A percentile compares a stretch with the other conserved stretches of the same genome.
phyloP scores from a whole-genome alignment of 1,140 invertebrate species.

The Coptotermes formosanus region DNA sequence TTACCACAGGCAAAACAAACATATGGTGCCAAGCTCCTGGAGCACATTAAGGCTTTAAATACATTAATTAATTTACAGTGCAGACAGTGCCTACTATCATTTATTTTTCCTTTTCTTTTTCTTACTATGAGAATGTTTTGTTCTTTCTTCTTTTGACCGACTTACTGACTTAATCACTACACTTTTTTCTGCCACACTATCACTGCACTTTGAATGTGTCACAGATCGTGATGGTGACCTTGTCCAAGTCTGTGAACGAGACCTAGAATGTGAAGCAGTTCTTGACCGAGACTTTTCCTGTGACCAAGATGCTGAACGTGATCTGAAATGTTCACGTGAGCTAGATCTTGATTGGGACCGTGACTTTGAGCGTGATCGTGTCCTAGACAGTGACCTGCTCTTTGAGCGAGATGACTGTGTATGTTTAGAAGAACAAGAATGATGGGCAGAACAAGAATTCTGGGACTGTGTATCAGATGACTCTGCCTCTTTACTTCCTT shows the following conservation, averaged over 20 bases:
- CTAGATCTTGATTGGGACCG: background rate
- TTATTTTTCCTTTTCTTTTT: background rate
- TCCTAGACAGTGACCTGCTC: background rate
- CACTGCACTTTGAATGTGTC: background rate
- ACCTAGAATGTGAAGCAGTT: background rate
- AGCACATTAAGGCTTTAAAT: background rate
- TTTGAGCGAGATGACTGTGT: background rate
- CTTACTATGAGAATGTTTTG: background rate
- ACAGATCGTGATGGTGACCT: background rate
- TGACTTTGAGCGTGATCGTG: conserved; percentile 9
- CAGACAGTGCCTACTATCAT: background rate
- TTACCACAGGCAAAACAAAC: background rate
- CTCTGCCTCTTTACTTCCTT: background rate
- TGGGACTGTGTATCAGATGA: background rate
- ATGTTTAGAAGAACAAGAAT: background rate
- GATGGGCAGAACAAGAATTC: background rate
- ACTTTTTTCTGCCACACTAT: background rate
- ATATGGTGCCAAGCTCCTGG: background rate
- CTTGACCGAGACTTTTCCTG: background rate
- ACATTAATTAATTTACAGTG: background rate
- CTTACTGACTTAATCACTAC: background rate
- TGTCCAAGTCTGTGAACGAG: conserved; percentile 12
- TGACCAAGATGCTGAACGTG: background rate
- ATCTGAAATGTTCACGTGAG: background rate
- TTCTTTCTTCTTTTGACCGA: background rate